Evolutionary conservation across 2,888 invertebrate genomes (phyloP).

Genomic region (Calameuta filiformis): DNA sequence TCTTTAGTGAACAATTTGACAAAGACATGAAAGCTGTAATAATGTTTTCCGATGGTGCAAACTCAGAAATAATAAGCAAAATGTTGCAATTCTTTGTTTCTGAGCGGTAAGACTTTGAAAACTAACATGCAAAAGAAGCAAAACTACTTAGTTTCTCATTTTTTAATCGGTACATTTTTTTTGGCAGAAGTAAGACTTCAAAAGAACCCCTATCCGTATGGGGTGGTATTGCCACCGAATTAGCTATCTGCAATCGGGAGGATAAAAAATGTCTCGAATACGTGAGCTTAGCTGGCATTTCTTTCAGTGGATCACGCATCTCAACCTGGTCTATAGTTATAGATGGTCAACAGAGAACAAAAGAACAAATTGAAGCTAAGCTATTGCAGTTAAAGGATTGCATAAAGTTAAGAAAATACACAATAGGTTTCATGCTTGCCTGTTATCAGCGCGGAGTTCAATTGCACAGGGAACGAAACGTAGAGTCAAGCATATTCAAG

Average conservation of each 20-base stretch:
- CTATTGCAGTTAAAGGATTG: conserved; percentile 39
- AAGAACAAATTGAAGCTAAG: conserved; percentile 32
- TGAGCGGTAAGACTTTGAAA: background rate
- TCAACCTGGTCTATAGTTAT: conserved; percentile 55
- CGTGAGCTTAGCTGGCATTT: conserved; percentile 38
- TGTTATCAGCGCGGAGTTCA: conserved; percentile 49
- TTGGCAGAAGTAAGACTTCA: conserved; percentile 14
- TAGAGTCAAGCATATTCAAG: conserved; percentile 54
- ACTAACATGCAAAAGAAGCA: background rate
- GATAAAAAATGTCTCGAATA: conserved; percentile 21
- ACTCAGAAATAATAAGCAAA: conserved; percentile 14
- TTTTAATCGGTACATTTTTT: background rate
- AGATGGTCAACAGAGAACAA: conserved; percentile 16
- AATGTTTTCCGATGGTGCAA: conserved; percentile 31
- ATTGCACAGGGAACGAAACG: conserved; percentile 35
- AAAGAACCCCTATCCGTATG: conserved; percentile 31
- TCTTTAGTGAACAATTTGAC: background rate
- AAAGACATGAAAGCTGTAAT: conserved; percentile 44
- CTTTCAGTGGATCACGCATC: conserved; percentile 41
- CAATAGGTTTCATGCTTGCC: conserved; percentile 56
- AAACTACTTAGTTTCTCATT: background rate
- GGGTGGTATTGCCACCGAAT: conserved; percentile 45
- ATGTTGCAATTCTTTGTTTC: conserved; percentile 15
- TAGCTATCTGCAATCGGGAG: conserved; percentile 38
- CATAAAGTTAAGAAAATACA: conserved; percentile 49